These are phyloP conservation scores for Leptodirus hochenwartii DNA, from an alignment of 2,888 invertebrate species.

Conservation along the genomic window DNA sequence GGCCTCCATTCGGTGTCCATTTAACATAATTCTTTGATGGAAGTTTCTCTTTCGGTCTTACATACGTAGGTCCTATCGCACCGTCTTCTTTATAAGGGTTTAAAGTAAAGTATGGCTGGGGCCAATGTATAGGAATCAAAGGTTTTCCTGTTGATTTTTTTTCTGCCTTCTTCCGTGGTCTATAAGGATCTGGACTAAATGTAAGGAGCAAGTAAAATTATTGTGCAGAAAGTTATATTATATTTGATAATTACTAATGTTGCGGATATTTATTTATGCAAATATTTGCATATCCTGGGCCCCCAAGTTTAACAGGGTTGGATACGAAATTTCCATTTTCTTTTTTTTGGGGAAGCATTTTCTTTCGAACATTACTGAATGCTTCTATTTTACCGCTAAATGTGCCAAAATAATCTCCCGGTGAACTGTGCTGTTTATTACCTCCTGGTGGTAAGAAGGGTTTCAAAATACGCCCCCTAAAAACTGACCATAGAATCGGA, in stretches of 20 bases:
- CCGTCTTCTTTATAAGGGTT: conserved; percentile 21
- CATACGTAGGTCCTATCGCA: conserved; percentile 3
- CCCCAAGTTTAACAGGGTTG: conserved; percentile 28
- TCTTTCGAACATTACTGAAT: conserved; percentile 16
- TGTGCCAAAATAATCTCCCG: conserved; percentile 35
- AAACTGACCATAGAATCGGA: no score
- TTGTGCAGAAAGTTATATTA: not conserved
- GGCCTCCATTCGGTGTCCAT: not conserved
- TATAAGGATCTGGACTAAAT: conserved; percentile 18
- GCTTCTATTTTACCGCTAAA: conserved; percentile 23
- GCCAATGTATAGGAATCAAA: no score
- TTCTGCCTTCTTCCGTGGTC: conserved; percentile 15
- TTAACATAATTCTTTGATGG: not conserved
- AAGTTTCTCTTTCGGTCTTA: conserved; percentile 1
- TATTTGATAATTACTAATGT: conserved; percentile 16
- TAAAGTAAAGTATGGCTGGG: no score
- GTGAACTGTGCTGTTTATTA: conserved; percentile 28
- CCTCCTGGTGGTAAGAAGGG: not conserved
- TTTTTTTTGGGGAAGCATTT: conserved; percentile 10
- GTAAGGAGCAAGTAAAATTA: conserved; percentile 6
- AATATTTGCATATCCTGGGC: conserved; percentile 32
- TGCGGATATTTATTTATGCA: conserved; percentile 29
- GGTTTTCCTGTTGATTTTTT: no score
- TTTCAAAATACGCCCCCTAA: conserved; percentile 1
- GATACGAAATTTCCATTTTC: conserved; percentile 19